phyloP scores from a whole-genome alignment of 2,888 invertebrate genomes.

The Drosophila bunnanda region DNA sequence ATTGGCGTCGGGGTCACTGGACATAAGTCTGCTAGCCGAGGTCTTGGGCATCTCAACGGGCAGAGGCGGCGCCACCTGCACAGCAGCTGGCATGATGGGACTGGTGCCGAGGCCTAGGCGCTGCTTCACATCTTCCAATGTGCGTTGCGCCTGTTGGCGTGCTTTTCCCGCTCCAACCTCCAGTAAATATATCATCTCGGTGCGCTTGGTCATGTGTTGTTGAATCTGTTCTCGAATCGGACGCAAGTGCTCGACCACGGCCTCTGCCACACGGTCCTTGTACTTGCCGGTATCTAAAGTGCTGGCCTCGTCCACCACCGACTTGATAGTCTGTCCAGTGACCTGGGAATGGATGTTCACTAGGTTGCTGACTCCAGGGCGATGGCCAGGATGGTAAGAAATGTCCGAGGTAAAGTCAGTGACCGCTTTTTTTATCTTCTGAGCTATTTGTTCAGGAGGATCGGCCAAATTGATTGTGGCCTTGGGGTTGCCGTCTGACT shows the following conservation, averaged over 20 bases:
- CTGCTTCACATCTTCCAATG: constrained; percentile 88
- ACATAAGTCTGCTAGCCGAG: constrained; percentile 59
- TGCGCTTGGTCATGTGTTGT: constrained; percentile 87
- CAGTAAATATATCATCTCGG: constrained; percentile 88
- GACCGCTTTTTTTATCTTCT: constrained; percentile 93
- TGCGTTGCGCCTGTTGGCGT: constrained; percentile 86
- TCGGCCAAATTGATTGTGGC: constrained; percentile 93
- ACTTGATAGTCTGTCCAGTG: constrained; percentile 88
- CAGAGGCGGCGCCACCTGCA: constrained; percentile 50
- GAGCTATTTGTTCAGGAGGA: constrained; percentile 88
- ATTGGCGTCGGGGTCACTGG: constrained; percentile 38
- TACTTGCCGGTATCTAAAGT: constrained; percentile 91
- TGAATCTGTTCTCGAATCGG: constrained; percentile 89
- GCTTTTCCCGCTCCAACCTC: constrained; percentile 88
- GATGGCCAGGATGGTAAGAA: constrained; percentile 90
- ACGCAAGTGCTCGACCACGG: constrained; percentile 88
- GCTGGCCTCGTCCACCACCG: constrained; percentile 88
- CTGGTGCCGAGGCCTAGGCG: constrained; percentile 86
- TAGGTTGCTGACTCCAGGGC: constrained; percentile 96
- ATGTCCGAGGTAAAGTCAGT: constrained; percentile 95
- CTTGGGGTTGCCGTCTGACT: constrained; percentile 92
- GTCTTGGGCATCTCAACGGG: constrained; percentile 49
- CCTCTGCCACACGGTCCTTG: constrained; percentile 90
- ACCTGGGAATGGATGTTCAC: constrained; percentile 92
- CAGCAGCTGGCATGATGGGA: constrained; percentile 40